Base-by-base conservation (phyloP, 2,797 vertebrate species). In the Chromis chromis region DNA sequence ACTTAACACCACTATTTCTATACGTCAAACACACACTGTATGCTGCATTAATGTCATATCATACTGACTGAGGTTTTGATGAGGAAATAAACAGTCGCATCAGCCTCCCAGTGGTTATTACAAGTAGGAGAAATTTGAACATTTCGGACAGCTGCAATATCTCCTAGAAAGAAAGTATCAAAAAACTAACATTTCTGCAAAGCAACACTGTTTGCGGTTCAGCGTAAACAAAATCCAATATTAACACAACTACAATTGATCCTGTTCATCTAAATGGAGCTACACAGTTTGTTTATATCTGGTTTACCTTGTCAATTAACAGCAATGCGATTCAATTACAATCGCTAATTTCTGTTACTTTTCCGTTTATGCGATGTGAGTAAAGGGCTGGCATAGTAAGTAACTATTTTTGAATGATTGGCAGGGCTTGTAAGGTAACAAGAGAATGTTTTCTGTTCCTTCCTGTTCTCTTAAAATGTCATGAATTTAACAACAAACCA, bases 111-210 rank as follows among this genome's bases (percentile, higher is more conserved):
- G 65, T 24, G 22, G 54, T 68, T 75, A 67, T 22, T 56, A 17
- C 1, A 24, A 31, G 19, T 25, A 19, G 12, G 4, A 13, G 9
- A 81, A 0, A 64, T 49, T 36, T 11, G 46, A 27, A 71, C 39
- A 57, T 57, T 36, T 80, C 59, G 58, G 40, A 61, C 65, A 82
- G 70, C 42, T 74, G 16, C 7, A 9, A 68, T 58, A 56, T 64
- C 60, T 68, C 54, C 53, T 53, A 0, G 14, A 67, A 33, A 60
- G 19, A 33, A 66, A 63, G 52, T 6, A 19, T 49, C 19, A 21
- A 71, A 60, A 66, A 13, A 2, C 9, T n/a, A 66, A 53, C 25
- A 19, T 58, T 27, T 70, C 12, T 72, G 39, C 22, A 46, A 54
- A 52, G 54, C 2, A 61, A 19, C 44, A 46, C 7, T n/a, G 4